A percentile compares a stretch with the other conserved stretches of the same genome.
Conservation (phyloP, 2,113 vertebrate species). For the Hystrix cristata region DNA sequence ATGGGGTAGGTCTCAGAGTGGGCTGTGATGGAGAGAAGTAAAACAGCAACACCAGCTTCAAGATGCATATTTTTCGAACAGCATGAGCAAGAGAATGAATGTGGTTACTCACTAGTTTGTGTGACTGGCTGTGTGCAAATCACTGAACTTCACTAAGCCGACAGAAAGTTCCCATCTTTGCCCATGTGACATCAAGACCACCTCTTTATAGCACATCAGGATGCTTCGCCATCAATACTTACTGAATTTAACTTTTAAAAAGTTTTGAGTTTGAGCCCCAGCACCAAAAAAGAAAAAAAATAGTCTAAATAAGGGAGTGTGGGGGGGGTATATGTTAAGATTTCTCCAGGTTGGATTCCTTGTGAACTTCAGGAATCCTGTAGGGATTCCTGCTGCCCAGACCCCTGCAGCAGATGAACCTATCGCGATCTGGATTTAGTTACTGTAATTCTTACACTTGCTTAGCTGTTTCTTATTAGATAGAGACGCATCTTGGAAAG, state of each 20-base stretch:
- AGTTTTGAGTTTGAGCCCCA: too few species aligned
- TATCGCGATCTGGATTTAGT: not conserved
- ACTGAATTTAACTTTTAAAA: not conserved
- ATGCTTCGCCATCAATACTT: not conserved
- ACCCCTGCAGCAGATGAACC: not conserved
- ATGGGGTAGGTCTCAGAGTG: not conserved
- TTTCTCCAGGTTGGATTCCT: not conserved
- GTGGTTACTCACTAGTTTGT: not conserved
- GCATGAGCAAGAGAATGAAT: not conserved
- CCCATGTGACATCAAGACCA: not conserved
- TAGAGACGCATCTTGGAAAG: not conserved
- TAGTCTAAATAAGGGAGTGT: not conserved
- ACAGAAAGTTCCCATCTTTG: not conserved
- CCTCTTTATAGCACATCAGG: not conserved
- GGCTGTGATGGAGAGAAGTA: not conserved
- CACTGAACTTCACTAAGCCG: slow-evolving; percentile 9
- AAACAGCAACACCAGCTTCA: not conserved
- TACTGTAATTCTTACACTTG: not conserved
- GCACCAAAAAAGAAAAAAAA: not conserved
- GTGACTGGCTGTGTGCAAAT: not conserved
- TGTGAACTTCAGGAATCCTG: not conserved
- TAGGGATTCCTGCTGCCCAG: not conserved
- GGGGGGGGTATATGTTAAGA: not conserved
- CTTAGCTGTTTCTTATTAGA: not conserved
- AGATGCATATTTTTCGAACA: not conserved